phyloP scores from a whole-genome alignment of 2,888 invertebrate species.

The Apantesis nais region DNA sequence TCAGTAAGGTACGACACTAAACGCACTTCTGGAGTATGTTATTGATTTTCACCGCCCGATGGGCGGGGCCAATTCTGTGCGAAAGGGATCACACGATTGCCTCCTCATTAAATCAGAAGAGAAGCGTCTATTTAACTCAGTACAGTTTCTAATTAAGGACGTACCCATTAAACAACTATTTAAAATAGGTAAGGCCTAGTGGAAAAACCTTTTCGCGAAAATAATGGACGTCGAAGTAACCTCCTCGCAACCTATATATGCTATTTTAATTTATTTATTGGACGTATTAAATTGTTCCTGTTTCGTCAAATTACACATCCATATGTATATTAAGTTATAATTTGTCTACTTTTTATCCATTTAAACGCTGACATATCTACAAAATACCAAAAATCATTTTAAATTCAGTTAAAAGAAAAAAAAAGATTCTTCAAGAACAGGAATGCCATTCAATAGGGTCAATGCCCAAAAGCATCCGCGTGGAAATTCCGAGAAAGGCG shows the following conservation, averaged over 20 bases:
- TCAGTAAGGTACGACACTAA: constrained; percentile 79
- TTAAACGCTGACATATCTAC: no score
- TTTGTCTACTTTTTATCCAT: not conserved
- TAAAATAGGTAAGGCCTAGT: constrained; percentile 78
- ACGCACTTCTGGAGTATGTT: constrained; percentile 83
- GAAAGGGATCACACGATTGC: constrained; percentile 83
- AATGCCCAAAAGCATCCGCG: constrained; percentile 20
- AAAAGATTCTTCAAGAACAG: constrained; percentile 22
- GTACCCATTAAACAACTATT: constrained; percentile 84
- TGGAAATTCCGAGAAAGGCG: constrained; percentile 27
- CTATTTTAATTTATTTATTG: constrained; percentile 47
- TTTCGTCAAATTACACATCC: constrained; percentile 21
- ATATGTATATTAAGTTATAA: not conserved
- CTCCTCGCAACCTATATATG: constrained; percentile 57
- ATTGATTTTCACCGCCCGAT: constrained; percentile 84
- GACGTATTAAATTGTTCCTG: constrained; percentile 36
- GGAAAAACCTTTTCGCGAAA: constrained; percentile 76
- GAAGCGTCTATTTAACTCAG: constrained; percentile 76
- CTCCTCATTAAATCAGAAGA: constrained; percentile 82
- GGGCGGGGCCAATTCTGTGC: constrained; percentile 82
- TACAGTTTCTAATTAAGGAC: constrained; percentile 83
- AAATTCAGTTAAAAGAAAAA: constrained; percentile 25
- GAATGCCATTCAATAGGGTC: constrained; percentile 21
- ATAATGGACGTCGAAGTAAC: constrained; percentile 68
- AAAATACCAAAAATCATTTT: not conserved